Conservation (phyloP, 1,140 invertebrate genomes). For the Bombus vancouverensis region DNA sequence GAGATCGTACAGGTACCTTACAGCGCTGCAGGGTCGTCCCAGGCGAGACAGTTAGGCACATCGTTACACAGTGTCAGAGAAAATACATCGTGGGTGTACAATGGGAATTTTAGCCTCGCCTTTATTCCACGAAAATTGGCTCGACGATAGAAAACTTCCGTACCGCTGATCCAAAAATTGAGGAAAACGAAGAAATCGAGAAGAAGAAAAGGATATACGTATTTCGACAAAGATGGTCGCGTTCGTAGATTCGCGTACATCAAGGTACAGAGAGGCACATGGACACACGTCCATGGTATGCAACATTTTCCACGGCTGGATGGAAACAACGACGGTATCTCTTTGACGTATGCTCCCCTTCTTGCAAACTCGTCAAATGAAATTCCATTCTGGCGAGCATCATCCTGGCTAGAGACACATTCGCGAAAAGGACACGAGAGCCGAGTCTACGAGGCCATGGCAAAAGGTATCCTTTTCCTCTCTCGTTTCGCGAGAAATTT, state of each 20-base stretch:
- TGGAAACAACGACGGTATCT: conserved; percentile 65
- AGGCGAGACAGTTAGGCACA: no score
- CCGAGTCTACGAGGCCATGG: conserved; percentile 24
- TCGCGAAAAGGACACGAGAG: conserved; percentile 17
- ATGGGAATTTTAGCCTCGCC: not conserved
- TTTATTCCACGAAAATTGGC: not conserved
- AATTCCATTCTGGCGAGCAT: conserved; percentile 57
- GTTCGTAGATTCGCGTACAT: no score
- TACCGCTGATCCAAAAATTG: not conserved
- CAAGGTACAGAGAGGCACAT: no score
- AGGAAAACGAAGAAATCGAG: not conserved
- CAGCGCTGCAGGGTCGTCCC: no score
- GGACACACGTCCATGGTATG: conserved; percentile 26
- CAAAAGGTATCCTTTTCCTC: not conserved
- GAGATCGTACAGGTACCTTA: no score
- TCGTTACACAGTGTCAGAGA: not conserved
- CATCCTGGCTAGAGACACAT: conserved; percentile 31
- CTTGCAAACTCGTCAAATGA: conserved; percentile 47
- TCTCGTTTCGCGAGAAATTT: not conserved
- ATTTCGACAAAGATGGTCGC: conserved; percentile 13
- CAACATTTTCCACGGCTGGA: conserved; percentile 51
- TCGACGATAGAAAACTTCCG: not conserved
- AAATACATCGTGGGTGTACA: not conserved
- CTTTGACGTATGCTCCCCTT: conserved; percentile 58
- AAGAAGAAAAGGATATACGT: no score